Base-by-base conservation (phyloP, 1,140 invertebrate genomes). In the Rhysida immarginata region DNA sequence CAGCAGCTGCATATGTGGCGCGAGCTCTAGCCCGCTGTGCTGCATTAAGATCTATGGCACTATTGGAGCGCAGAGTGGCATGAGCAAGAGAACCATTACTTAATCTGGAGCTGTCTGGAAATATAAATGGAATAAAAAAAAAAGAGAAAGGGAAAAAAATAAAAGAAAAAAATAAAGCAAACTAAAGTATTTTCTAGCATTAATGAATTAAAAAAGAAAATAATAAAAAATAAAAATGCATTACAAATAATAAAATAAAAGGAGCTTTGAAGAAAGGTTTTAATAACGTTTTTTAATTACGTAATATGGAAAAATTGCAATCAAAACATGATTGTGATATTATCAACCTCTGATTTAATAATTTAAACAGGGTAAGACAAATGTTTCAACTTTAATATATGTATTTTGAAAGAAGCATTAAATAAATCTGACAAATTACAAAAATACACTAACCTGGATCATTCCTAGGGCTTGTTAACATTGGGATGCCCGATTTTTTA, bases 11-110 rank as follows among this genome's bases (percentile, higher is more conserved):
- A 69, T 88, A 89, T 59, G 85, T 78, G 27, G 83, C 79, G 56
- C 87, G 75, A 0, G 81, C 84, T 62, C 86, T 84, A 18, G 88
- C 88, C 53, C 88, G 74, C 69, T 89, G 83, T 24, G 82, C 88
- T 11, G 88, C 87, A 62, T 86, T 85, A 53, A 90, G 77, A 75
- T 96, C 92, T 65, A 95, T 87, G 42, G 91, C 91, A 61, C 90
- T 94, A 65, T 87, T 90, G 46, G 91, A 95, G 58, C 91, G 79
- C 56, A 67, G 63, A 75, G 76, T 56, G 71, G 78, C 49, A 71
- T 70, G 60, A 23, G 61, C 49, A 43, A 46, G 24, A 18, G 27
- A 55, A 35, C 54, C 35, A 48, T 55, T 55, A 25, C 2, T 25
- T 27, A 51, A 5, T 20, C 24, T 29, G 8, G 27, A 45, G 26